Percentiles rank a stretch among this genome's conserved stretches.
phyloP scores from a whole-genome alignment of 2,888 invertebrate species.

The Hirtodrosophila histrioides region DNA sequence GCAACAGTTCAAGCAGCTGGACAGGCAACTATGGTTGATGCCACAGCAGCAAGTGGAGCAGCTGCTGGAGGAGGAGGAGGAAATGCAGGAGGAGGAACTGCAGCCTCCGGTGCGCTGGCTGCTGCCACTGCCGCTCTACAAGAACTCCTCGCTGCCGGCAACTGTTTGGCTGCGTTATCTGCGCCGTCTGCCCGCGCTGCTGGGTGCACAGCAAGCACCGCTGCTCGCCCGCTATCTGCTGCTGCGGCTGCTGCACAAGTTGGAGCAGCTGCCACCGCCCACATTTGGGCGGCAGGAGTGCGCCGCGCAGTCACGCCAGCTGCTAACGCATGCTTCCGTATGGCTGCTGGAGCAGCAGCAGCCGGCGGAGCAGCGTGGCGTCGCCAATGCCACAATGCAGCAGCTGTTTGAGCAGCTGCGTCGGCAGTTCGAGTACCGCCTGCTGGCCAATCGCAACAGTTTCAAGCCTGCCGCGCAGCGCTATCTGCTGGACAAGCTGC shows the following conservation, averaged over 20 bases:
- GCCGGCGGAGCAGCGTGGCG: not conserved
- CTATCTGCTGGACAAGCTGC: constrained; percentile 41
- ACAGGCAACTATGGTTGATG: not conserved
- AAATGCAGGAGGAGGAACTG: no score
- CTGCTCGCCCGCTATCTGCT: constrained; percentile 37
- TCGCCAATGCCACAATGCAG: constrained; percentile 30
- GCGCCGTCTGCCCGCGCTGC: not conserved
- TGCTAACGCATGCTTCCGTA: constrained; percentile 51
- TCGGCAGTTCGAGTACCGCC: constrained; percentile 24
- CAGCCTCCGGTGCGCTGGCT: constrained; percentile 32
- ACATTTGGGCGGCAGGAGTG: constrained; percentile 35
- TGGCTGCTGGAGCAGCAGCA: constrained; percentile 51
- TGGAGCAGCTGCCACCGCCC: constrained; percentile 5
- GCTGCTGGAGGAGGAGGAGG: not conserved
- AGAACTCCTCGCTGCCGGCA: not conserved
- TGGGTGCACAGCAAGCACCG: not conserved
- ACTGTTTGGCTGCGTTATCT: not conserved
- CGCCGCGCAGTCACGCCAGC: constrained; percentile 45
- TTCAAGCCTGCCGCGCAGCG: constrained; percentile 17
- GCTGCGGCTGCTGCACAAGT: constrained; percentile 35
- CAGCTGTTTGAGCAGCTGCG: constrained; percentile 48
- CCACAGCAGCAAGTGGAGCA: not conserved
- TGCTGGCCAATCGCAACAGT: constrained; percentile 48
- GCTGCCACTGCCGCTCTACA: constrained; percentile 29
- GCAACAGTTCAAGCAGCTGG: constrained; percentile 26